Conservation (phyloP, 2,113 vertebrate species). For the Cyprinodon variegatus region DNA sequence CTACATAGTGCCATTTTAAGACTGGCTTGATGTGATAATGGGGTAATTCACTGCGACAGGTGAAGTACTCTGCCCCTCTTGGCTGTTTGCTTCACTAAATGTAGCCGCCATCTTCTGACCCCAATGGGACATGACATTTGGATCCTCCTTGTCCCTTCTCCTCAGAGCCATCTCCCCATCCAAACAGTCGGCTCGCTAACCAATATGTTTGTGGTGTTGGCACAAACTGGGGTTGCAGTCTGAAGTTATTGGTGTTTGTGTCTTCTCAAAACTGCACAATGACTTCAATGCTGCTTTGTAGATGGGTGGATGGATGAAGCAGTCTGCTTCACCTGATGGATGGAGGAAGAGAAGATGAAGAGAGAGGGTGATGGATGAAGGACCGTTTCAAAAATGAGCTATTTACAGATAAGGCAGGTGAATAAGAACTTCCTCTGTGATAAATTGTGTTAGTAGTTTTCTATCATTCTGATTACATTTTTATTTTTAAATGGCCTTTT, state of each 20-base stretch:
- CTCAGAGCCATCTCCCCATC: slow-evolving; percentile 24
- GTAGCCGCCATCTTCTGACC: slow-evolving; percentile 66
- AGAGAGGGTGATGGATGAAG: slow-evolving; percentile 30
- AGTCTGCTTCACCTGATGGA: slow-evolving; percentile 35
- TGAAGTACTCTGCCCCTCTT: slow-evolving; percentile 70
- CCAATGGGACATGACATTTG: slow-evolving; percentile 76
- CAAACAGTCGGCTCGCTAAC: slow-evolving; percentile 2
- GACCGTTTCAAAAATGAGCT: slow-evolving; percentile 47
- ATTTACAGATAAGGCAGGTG: slow-evolving; percentile 38
- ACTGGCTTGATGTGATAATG: slow-evolving; percentile 62
- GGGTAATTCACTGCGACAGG: slow-evolving; percentile 69
- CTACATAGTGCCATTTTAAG: slow-evolving; percentile 43
- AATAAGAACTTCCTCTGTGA: slow-evolving; percentile 31
- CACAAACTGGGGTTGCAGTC: background rate
- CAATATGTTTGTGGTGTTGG: slow-evolving; percentile 9
- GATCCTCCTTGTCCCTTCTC: slow-evolving; percentile 48
- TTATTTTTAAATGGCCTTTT: slow-evolving; percentile 28
- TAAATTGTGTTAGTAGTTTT: slow-evolving; percentile 24
- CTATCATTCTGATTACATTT: slow-evolving; percentile 31
- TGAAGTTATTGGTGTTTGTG: slow-evolving; percentile 8
- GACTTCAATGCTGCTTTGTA: background rate
- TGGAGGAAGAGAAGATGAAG: slow-evolving; percentile 44
- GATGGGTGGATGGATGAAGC: slow-evolving; percentile 28
- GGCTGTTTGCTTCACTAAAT: slow-evolving; percentile 74
- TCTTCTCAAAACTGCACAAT: background rate